Evolutionary conservation across 2,113 vertebrate species (phyloP).

Genomic region (Puffinus mauretanicus): DNA sequence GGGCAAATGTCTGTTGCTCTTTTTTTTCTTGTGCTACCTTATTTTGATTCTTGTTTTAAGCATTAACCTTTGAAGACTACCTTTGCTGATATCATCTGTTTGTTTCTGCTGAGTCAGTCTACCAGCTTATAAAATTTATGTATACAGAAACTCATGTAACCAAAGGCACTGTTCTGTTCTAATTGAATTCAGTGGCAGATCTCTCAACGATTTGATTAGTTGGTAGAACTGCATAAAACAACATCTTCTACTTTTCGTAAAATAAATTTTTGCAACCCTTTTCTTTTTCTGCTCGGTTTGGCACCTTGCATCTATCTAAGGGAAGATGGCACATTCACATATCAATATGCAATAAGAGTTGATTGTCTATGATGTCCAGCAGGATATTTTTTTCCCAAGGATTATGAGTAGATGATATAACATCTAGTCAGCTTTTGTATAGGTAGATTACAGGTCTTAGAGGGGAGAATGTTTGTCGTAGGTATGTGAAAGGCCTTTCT

Average conservation of each 20-base stretch:
- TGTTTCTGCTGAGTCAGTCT: conserved; percentile 69
- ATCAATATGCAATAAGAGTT: conserved; percentile 25
- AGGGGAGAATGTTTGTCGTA: conserved; percentile 1
- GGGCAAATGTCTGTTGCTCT: conserved; percentile 36
- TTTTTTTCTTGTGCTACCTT: conserved; percentile 37
- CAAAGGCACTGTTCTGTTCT: conserved; percentile 58
- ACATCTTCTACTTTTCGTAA: neutral
- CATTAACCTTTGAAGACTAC: conserved; percentile 63
- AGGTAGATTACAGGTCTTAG: neutral
- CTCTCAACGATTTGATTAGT: conserved; percentile 33
- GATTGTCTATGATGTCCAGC: conserved; percentile 48
- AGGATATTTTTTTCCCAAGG: conserved; percentile 11
- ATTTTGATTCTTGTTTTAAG: conserved; percentile 58
- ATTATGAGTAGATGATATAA: conserved; percentile 37
- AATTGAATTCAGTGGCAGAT: conserved; percentile 52
- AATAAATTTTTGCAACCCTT: conserved; percentile 38
- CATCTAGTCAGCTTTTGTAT: conserved; percentile 39
- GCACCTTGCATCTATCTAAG: conserved; percentile 16
- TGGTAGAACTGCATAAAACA: conserved; percentile 22
- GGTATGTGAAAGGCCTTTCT: conserved; percentile 21
- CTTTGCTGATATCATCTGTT: conserved; percentile 70
- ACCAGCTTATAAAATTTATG: conserved; percentile 45
- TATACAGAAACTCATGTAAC: conserved; percentile 61
- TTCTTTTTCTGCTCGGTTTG: conserved; percentile 52
- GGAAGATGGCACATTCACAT: conserved; percentile 33